These are phyloP conservation scores for Adelognathus sp. DNA, from an alignment of 2,888 invertebrate genomes.

Conservation along the genomic window DNA sequence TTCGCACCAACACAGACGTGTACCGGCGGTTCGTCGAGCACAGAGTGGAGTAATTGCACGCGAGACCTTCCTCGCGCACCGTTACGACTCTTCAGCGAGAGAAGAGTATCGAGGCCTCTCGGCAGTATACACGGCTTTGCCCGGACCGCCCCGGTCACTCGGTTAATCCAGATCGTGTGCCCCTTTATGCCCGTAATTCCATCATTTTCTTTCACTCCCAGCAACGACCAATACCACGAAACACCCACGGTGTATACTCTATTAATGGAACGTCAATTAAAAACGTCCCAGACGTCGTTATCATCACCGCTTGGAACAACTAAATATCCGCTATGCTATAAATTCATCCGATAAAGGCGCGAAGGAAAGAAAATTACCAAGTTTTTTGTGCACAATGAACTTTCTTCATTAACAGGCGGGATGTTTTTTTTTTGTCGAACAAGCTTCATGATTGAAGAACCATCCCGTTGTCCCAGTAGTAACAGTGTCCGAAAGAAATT, in stretches of 20 bases:
- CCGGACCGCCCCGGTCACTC: conserved; percentile 31
- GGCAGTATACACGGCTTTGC: not conserved
- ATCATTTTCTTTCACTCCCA: conserved; percentile 42
- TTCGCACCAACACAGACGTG: not conserved
- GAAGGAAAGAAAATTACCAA: not conserved
- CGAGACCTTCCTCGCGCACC: conserved; percentile 44
- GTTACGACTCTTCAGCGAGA: conserved; percentile 21
- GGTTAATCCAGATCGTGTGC: conserved; percentile 46
- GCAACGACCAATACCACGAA: conserved; percentile 29
- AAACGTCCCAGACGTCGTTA: not conserved
- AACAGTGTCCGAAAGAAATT: too few species aligned
- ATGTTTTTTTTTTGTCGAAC: too few species aligned
- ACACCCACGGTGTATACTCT: not conserved
- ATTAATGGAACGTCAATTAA: conserved; percentile 2
- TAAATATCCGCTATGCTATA: not conserved
- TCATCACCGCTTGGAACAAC: not conserved
- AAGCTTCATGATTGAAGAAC: not conserved
- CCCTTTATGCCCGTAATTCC: conserved; percentile 29
- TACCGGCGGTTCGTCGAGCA: conserved; percentile 18
- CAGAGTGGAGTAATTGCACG: conserved; percentile 51
- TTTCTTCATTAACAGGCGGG: not conserved
- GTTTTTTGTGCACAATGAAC: not conserved
- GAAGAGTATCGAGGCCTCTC: conserved; percentile 15
- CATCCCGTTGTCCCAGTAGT: too few species aligned
- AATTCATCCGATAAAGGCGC: not conserved